These are phyloP conservation scores for Morelia viridis DNA, from an alignment of 2,797 vertebrate genomes.

Conservation along the genomic window DNA sequence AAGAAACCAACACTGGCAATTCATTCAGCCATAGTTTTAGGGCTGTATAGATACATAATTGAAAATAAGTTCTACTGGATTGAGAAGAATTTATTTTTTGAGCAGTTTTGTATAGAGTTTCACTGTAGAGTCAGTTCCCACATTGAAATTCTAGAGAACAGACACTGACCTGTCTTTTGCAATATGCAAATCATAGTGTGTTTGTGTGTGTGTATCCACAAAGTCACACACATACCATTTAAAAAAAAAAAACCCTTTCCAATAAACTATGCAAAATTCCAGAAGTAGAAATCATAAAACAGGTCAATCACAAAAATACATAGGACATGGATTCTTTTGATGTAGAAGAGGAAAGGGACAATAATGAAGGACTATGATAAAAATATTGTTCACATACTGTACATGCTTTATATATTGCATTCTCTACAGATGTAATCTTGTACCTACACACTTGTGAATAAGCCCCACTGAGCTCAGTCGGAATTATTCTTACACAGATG, in stretches of 20 bases:
- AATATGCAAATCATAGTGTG: neutral
- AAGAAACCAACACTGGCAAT: neutral
- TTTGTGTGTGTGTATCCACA: neutral
- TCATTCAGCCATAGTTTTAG: neutral
- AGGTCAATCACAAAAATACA: neutral
- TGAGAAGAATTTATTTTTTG: neutral
- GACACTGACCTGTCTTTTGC: neutral
- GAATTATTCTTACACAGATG: neutral
- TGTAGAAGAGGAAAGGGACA: neutral
- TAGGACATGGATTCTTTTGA: neutral
- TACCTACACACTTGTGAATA: neutral
- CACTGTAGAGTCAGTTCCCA: neutral
- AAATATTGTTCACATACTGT: neutral
- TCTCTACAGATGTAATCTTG: neutral
- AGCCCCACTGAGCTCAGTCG: neutral
- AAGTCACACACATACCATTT: neutral
- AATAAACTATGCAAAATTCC: neutral
- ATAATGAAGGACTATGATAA: neutral
- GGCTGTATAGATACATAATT: neutral
- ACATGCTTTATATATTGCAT: neutral
- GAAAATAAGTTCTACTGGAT: neutral
- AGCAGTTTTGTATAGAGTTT: neutral
- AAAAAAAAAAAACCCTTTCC: neutral
- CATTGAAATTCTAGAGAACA: neutral
- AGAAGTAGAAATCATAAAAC: neutral